Percentiles rank a stretch among this genome's conserved stretches.
Conservation (phyloP, 1,140 invertebrate species). For the Eueides isabella region DNA sequence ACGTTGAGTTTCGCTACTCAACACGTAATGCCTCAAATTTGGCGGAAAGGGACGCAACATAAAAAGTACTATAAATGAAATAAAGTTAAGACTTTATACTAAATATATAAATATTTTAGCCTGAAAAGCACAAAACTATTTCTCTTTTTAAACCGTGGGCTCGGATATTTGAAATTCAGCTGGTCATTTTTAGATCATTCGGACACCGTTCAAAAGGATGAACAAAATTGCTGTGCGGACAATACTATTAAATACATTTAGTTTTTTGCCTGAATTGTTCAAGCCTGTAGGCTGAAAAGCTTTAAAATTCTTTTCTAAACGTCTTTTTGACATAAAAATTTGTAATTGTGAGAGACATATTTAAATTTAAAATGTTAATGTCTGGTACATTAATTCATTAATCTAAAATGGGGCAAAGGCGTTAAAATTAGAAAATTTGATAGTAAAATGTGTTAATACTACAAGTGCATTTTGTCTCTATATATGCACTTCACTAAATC, state of each 20-base stretch:
- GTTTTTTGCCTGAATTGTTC: constrained; percentile 9
- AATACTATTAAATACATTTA: constrained; percentile 11
- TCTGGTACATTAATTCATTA: no score
- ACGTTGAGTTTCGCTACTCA: no score
- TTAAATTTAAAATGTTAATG: no score
- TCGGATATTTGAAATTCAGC: constrained; percentile 2
- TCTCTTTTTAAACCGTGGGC: not conserved
- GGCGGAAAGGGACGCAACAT: no score
- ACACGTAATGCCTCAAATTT: no score
- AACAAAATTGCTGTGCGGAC: constrained; percentile 3
- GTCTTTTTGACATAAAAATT: no score
- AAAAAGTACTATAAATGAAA: not conserved
- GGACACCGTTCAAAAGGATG: constrained; percentile 8
- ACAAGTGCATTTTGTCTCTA: no score
- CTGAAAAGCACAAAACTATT: not conserved
- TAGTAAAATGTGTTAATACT: no score
- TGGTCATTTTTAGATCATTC: constrained; percentile 4
- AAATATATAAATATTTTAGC: constrained; percentile 2
- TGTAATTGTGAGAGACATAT: no score
- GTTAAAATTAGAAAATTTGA: no score
- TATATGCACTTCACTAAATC: no score
- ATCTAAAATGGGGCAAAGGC: no score
- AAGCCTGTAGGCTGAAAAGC: not conserved
- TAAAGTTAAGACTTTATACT: not conserved
- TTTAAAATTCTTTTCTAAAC: not conserved